These are phyloP conservation scores for Sebastes oblongus DNA, from an alignment of 2,797 vertebrate species.

Conservation along the genomic window DNA sequence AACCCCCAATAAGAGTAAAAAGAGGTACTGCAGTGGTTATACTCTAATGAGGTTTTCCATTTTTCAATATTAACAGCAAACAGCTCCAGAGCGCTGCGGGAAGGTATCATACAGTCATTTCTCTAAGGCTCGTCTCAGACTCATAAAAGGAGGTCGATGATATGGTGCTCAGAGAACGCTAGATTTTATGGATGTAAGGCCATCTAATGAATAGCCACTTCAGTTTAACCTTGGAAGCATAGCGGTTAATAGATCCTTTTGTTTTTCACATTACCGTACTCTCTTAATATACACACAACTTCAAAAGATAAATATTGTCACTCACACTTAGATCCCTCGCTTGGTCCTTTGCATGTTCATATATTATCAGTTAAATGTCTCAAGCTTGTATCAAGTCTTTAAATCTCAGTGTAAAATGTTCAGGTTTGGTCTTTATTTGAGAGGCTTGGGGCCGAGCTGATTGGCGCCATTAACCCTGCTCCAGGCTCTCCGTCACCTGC, in stretches of 20 bases:
- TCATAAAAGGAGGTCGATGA: constrained; percentile 10
- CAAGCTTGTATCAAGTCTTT: constrained; percentile 40
- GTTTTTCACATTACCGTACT: constrained; percentile 65
- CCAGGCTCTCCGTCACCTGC: constrained; percentile 83
- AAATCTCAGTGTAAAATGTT: constrained; percentile 71
- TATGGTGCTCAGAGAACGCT: neutral
- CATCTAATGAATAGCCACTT: constrained; percentile 35
- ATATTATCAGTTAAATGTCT: constrained; percentile 54
- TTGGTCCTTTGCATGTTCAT: constrained; percentile 79
- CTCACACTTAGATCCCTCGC: constrained; percentile 59
- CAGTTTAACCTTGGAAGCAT: constrained; percentile 43
- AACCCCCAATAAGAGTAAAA: constrained; percentile 9
- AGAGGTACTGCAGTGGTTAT: constrained; percentile 53
- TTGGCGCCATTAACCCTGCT: constrained; percentile 81
- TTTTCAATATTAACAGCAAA: constrained; percentile 20
- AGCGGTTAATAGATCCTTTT: constrained; percentile 16
- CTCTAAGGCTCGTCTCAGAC: constrained; percentile 36
- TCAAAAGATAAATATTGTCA: constrained; percentile 69
- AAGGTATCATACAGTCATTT: constrained; percentile 16
- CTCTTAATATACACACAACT: constrained; percentile 51
- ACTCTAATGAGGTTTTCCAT: constrained; percentile 34
- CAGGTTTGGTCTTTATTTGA: constrained; percentile 78
- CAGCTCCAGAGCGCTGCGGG: constrained; percentile 29
- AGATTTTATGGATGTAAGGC: constrained; percentile 11
- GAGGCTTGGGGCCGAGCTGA: constrained; percentile 7